Percentiles rank a stretch among this genome's conserved stretches.
These are phyloP conservation scores for Zaprionus capensis DNA, from an alignment of 1,140 invertebrate genomes.

Conservation along the genomic window DNA sequence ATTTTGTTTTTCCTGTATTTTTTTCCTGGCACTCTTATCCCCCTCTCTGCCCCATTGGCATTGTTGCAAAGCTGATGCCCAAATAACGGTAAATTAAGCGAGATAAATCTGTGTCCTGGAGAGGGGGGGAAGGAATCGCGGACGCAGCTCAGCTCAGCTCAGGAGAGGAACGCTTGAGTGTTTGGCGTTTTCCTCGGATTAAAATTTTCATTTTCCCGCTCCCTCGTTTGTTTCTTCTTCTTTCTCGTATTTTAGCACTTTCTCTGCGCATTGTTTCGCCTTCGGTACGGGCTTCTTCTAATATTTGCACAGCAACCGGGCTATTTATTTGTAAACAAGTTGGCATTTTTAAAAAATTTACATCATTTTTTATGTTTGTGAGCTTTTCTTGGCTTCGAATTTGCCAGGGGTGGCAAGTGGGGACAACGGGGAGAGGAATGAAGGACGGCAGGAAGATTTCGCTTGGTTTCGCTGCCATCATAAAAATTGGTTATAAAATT, in stretches of 20 bases:
- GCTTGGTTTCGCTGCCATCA: slow-evolving; percentile 34
- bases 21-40: background rate
- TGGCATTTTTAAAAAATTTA: slow-evolving; percentile 65
- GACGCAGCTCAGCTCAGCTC: slow-evolving; percentile 3
- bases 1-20: slow-evolving; percentile 70
- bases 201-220: slow-evolving; percentile 56
- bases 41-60: slow-evolving; percentile 34
- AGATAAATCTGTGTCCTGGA: slow-evolving; percentile 72
- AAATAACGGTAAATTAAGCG: slow-evolving; percentile 81
- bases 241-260: slow-evolving; percentile 7
- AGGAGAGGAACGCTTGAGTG: slow-evolving; percentile 34
- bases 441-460: background rate
- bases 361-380: slow-evolving; percentile 66
- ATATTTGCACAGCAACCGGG: slow-evolving; percentile 55
- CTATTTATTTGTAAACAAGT: slow-evolving; percentile 81
- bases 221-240: slow-evolving; percentile 23
- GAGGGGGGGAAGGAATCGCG: slow-evolving; percentile 8
- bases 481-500: slow-evolving; percentile 79
- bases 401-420: background rate
- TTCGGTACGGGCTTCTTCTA: slow-evolving; percentile 26
- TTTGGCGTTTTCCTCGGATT: slow-evolving; percentile 68
- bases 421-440: background rate
- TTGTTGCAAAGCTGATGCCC: slow-evolving; percentile 78
- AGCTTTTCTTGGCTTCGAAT: slow-evolving; percentile 22
- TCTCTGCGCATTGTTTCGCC: slow-evolving; percentile 10